Base-by-base conservation (phyloP, 2,888 invertebrate species). In the Endomychus coccineus region DNA sequence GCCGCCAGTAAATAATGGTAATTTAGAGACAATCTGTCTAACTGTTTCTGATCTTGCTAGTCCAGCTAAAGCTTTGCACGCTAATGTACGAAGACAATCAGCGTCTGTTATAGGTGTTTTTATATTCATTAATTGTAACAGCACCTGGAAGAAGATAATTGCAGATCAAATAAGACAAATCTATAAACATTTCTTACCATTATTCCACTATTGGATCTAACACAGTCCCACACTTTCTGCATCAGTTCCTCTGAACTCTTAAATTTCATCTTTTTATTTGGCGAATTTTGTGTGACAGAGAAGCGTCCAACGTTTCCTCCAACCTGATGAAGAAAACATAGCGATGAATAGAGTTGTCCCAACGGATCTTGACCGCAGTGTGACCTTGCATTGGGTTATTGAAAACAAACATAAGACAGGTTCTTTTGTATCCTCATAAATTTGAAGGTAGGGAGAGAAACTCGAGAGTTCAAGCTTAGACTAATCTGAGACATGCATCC, bases 71-170 rank as follows among this genome's bases (percentile, higher is more conserved):
- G 94, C 94, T 50, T 86, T 76, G 60, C 96, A 96, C 0, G 97
- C 95, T 53, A 96, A 72, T 3, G 91, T 90, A 31, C 97, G 76
- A 50, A 98, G 83, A 22, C 85, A 80, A 67, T 98, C 97, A 10
- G 97, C 97, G 70, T 97, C 96, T 2, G 95, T 95, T 36, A 96
- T 89, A 0, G 97, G 97, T 0, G 86, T 83, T 68, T 94, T 94
- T 9, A 85, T 79, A 69, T 84, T 83, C 80, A 97, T 83, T 42
- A 95, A 71, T 34, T 88, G 85, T 9, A 94, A 69, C 24, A 96
- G 69, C 29, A 90, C 80, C 84, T 83, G 2, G 14, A 11, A 36
- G 34, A 28, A 37, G 34, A 16, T 7, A 17, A 16, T 27, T 19
- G 16, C 16, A 22, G 43, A 9, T 19, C n/a, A 28, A 25, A 11